Percentiles rank a stretch among this genome's conserved stretches.
These are phyloP conservation scores for Gambusia affinis DNA, from an alignment of 2,113 vertebrate genomes.

Conservation along the genomic window DNA sequence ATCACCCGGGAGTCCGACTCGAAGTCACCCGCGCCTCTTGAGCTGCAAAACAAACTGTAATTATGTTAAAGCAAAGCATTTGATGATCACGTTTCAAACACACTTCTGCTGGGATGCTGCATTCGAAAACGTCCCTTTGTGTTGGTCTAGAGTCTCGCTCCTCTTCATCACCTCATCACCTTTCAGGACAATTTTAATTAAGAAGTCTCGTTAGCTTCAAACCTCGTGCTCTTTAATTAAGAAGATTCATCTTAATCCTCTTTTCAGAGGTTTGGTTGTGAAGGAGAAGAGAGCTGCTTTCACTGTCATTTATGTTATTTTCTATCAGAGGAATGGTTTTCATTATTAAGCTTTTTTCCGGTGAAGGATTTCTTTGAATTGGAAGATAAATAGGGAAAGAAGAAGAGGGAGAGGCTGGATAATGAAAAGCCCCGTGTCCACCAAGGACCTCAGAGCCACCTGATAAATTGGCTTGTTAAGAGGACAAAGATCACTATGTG, in stretches of 20 bases:
- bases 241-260: slow-evolving; percentile 79
- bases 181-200: slow-evolving; percentile 80
- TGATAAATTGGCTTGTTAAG: slow-evolving; percentile 76
- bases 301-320: slow-evolving; percentile 44
- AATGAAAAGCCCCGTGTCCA: slow-evolving; percentile 62
- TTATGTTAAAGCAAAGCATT: slow-evolving; percentile 76
- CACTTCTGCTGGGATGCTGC: slow-evolving; percentile 42
- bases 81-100: slow-evolving; percentile 77
- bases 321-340: slow-evolving; percentile 35
- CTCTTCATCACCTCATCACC: slow-evolving; percentile 43
- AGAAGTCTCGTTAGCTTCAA: slow-evolving; percentile 70
- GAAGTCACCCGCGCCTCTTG: slow-evolving; percentile 70
- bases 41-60: slow-evolving; percentile 65
- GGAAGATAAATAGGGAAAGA: slow-evolving; percentile 80
- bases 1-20: slow-evolving; percentile 69
- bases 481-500: slow-evolving; percentile 66
- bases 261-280: slow-evolving; percentile 79
- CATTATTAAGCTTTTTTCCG: slow-evolving; percentile 55
- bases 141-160: neutral
- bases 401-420: slow-evolving; percentile 67
- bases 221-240: slow-evolving; percentile 83
- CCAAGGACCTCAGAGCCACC: slow-evolving; percentile 67
- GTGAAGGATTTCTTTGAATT: slow-evolving; percentile 92
- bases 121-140: slow-evolving; percentile 48
- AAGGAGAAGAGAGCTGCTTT: slow-evolving; percentile 78